Conservation (phyloP, 2,888 invertebrate species). For the Brachycybe producta region DNA sequence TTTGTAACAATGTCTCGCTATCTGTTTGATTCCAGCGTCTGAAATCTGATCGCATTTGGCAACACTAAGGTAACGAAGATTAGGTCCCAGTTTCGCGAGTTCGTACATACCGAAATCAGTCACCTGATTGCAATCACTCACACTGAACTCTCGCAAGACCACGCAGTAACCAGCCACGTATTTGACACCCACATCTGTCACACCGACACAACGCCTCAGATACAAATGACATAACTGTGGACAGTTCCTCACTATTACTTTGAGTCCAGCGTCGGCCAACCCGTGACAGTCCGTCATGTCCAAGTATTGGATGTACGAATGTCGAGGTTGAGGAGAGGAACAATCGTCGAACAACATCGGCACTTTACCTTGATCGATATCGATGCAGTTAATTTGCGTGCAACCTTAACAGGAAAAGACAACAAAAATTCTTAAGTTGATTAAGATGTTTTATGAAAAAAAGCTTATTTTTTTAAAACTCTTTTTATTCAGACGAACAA, state of each 20-base stretch:
- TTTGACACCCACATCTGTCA: constrained; percentile 83
- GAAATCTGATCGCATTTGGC: constrained; percentile 78
- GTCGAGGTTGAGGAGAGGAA: too few relatives aligned
- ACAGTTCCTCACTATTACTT: constrained; percentile 71
- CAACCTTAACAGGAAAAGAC: constrained; percentile 43
- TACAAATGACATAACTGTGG: constrained; percentile 76
- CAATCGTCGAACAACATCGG: not conserved
- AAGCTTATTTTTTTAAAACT: too few relatives aligned
- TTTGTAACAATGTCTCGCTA: constrained; percentile 77
- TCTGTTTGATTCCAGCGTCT: constrained; percentile 74
- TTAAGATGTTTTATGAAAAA: too few relatives aligned
- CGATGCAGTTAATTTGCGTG: constrained; percentile 61
- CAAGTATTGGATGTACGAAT: constrained; percentile 65
- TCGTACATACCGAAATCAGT: constrained; percentile 86
- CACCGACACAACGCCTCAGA: constrained; percentile 70
- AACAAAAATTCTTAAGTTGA: too few relatives aligned
- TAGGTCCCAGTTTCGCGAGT: constrained; percentile 70
- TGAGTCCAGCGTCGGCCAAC: constrained; percentile 70
- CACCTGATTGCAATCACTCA: constrained; percentile 77
- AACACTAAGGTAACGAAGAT: constrained; percentile 79
- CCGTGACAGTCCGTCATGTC: constrained; percentile 80
- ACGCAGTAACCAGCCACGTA: constrained; percentile 80
- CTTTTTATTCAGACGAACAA: too few relatives aligned
- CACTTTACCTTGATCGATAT: constrained; percentile 19
- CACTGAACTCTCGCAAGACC: constrained; percentile 68